phyloP scores from a whole-genome alignment of 2,113 vertebrate genomes.

The Lucifuga dentata region DNA sequence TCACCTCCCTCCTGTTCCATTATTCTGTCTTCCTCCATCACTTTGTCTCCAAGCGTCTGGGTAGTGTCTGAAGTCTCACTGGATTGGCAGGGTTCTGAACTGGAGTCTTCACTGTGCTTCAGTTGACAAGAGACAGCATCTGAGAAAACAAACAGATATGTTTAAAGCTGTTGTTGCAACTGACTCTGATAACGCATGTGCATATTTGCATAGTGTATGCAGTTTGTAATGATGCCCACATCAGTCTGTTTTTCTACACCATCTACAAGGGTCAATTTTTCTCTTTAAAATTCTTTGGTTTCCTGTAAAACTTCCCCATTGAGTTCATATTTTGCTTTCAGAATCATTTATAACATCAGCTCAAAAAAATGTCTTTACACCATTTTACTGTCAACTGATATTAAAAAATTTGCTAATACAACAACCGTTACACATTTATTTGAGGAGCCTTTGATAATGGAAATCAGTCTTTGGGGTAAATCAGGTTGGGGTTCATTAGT shows the following conservation, averaged over 20 bases:
- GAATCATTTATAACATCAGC: too few relatives aligned
- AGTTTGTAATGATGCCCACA: neutral
- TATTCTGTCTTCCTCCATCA: constrained; percentile 72
- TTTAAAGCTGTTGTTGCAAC: constrained; percentile 6
- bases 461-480: too few relatives aligned
- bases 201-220: neutral
- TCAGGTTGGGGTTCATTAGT: too few relatives aligned
- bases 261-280: neutral
- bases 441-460: too few relatives aligned
- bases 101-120: constrained; percentile 64
- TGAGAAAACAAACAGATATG: constrained; percentile 49
- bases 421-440: neutral
- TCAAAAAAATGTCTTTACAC: neutral
- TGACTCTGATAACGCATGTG: too few relatives aligned
- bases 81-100: constrained; percentile 65
- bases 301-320: too few relatives aligned
- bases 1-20: constrained; percentile 67
- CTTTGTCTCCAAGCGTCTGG: constrained; percentile 63
- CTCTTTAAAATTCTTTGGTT: too few relatives aligned
- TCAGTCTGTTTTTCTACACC: neutral
- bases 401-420: neutral
- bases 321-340: too few relatives aligned
- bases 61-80: constrained; percentile 57
- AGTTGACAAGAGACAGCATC: constrained; percentile 71
- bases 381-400: neutral